Conservation (phyloP, 2,797 vertebrate species). For the Enteromius trimaculatus region DNA sequence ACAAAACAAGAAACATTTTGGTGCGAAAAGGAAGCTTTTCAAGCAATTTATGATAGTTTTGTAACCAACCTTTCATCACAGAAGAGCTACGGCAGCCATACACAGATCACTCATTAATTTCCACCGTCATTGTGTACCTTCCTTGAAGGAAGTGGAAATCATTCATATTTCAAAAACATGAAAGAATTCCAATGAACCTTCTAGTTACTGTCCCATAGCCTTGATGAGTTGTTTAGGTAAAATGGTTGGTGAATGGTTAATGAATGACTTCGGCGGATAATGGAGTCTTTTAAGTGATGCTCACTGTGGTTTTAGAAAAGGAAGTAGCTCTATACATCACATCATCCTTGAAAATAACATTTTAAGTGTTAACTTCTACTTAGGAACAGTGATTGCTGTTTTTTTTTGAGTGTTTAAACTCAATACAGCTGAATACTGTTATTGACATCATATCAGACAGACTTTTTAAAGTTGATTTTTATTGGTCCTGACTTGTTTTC, state of each 20-base stretch:
- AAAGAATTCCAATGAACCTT: not conserved
- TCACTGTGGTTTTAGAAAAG: not conserved
- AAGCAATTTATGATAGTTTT: not conserved
- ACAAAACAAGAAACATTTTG: not conserved
- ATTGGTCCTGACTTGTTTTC: not conserved
- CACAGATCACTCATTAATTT: not conserved
- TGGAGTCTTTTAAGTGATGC: not conserved
- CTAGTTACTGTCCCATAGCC: not conserved
- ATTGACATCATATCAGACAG: not conserved
- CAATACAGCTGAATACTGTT: not conserved
- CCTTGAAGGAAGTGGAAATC: not conserved
- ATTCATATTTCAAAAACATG: not conserved
- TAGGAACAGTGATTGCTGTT: not conserved
- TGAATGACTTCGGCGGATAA: not conserved
- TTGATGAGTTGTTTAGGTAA: not conserved
- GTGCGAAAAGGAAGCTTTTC: not conserved
- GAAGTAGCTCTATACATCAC: not conserved
- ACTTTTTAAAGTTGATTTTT: not conserved
- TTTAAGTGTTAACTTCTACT: not conserved
- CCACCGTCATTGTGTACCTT: not conserved
- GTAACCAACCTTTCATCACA: not conserved
- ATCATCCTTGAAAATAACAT: not conserved
- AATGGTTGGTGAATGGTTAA: slow-evolving; percentile 1
- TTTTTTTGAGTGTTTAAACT: not conserved
- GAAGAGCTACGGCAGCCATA: not conserved